A percentile compares a stretch with the other conserved stretches of the same genome.
Conservation (phyloP, 37 sponge, comb jelly and placozoan genomes). For the Oopsacas minuta region DNA sequence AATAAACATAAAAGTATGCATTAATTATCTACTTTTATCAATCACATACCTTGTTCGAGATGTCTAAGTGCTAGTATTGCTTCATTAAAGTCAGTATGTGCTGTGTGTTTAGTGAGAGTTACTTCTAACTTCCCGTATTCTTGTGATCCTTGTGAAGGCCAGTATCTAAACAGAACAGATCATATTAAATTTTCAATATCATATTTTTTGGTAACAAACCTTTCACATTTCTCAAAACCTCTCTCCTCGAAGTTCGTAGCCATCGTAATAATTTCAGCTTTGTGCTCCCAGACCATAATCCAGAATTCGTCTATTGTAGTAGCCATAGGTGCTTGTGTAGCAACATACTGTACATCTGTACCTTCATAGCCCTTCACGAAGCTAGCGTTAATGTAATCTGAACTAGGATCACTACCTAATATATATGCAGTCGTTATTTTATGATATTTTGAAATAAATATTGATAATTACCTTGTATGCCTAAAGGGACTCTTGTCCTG, state of each 20-base stretch:
- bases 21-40: neutral
- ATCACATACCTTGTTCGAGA: neutral
- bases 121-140: conserved; percentile 29
- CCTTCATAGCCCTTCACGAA: conserved; percentile 39
- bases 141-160: conserved; percentile 33
- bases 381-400: conserved; percentile 49
- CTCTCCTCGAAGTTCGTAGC: conserved; percentile 31
- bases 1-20: neutral
- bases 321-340: conserved; percentile 43
- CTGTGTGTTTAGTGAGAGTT: conserved; percentile 18
- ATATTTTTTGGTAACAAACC: neutral
- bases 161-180: conserved; percentile 21
- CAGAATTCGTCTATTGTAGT: conserved; percentile 40
- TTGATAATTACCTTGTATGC: neutral
- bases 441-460: neutral
- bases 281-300: conserved; percentile 51
- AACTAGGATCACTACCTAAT: conserved; percentile 20
- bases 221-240: conserved; percentile 24
- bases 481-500: neutral
- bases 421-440: neutral
- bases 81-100: neutral
- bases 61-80: neutral
- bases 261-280: conserved; percentile 30
- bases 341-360: conserved; percentile 32
- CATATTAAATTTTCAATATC: neutral